Base-by-base conservation (phyloP, 2,888 invertebrate species). In the Meghimatium bilineatum region DNA sequence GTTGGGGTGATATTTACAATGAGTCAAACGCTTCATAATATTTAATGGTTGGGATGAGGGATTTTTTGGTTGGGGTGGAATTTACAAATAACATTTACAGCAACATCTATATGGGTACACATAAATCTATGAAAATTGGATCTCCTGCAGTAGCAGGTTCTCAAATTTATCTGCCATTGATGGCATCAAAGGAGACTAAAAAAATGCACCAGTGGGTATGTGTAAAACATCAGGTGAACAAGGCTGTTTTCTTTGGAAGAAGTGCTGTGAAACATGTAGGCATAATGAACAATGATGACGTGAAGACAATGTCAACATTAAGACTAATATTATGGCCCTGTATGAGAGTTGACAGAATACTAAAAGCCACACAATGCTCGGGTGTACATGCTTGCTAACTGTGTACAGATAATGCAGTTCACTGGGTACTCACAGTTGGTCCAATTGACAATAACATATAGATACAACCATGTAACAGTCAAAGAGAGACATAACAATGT, bases 321-420 rank as follows among this genome's bases (percentile, higher is more conserved):
- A 78, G 20, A 66, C 34, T 67, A 20, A 78, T 32, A 71, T 52
- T 77, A 67, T 36, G 38, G 56, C 36, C 49, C 82, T 69, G n/a
- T 52, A 60, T 76, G 71, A 82, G 67, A 80, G 80, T 63, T 84
- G 66, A 69, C 49, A 83, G 78, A 84, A 74, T 74, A 84, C 84
- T 74, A 80, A 67, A 84, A 84, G 84, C 84, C 80, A 84, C 84
- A 84, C 80, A 84, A 84, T 84, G 84, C 84, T 80, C 75, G 80
- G 80, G 84, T 84, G 84, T 80, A 63, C 84, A 84, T 84, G 84
- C 84, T 34, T 32, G 36, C 83, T 83, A 83, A n/a, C 56, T 44
- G 83, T 83, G 83, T 75, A 72, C 67, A 78, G 56, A 83, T 36
- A 81, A 63, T 74, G n/a, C 72, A 36, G 60, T 1, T 56, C 52